Conservation (phyloP, 2,113 vertebrate species). For the Diphyllodes magnificus region DNA sequence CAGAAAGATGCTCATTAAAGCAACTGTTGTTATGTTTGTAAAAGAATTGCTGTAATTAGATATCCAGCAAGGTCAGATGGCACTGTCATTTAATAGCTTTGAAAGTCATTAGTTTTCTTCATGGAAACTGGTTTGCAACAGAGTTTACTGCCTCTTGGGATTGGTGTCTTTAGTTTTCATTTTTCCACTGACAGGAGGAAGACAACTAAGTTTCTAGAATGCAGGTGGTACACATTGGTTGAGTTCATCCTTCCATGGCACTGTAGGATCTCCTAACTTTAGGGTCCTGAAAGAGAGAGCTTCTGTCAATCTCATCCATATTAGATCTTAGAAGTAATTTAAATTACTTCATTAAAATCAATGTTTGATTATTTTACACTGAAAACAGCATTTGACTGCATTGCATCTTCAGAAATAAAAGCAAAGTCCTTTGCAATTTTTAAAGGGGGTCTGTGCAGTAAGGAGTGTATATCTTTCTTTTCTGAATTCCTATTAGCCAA, state of each 20-base stretch:
- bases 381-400: not conserved
- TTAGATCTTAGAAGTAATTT: not conserved
- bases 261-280: not conserved
- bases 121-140: not conserved
- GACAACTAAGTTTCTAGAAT: not conserved
- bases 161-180: not conserved
- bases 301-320: not conserved
- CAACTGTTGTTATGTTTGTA: not conserved
- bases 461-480: not conserved
- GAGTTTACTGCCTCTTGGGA: not conserved
- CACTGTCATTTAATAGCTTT: not conserved
- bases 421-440: not conserved
- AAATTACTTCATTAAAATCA: not conserved
- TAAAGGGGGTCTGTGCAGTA: not conserved
- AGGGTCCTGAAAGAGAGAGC: not conserved
- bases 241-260: not conserved
- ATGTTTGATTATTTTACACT: not conserved
- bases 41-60: not conserved
- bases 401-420: not conserved
- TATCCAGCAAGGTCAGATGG: not conserved
- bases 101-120: not conserved
- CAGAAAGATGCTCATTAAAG: not conserved
- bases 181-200: not conserved
- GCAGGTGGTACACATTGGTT: not conserved
- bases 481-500: not conserved